Evolutionary conservation across 2,888 invertebrate genomes (phyloP).

Genomic region (Microctonus aethiopoides): DNA sequence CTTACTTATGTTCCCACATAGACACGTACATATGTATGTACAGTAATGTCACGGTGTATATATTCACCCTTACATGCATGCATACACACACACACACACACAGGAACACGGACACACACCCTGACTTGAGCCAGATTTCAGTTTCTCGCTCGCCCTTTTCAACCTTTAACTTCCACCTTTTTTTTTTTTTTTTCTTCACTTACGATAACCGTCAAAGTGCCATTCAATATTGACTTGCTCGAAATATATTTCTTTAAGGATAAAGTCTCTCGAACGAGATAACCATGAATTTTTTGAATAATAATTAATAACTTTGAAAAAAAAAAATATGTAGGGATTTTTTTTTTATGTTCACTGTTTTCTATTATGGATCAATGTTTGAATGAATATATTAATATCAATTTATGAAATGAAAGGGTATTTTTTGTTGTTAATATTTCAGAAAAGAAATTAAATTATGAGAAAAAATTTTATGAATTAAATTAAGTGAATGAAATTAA

Average conservation of each 20-base stretch:
- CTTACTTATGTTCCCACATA: slow-evolving; percentile 37
- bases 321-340: too few relatives aligned
- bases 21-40: slow-evolving; percentile 22
- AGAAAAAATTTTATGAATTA: too few relatives aligned
- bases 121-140: slow-evolving; percentile 9
- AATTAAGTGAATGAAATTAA: too few relatives aligned
- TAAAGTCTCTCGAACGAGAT: slow-evolving; percentile 1
- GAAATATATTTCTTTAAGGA: slow-evolving; percentile 11
- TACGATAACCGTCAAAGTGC: slow-evolving; percentile 28
- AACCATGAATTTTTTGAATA: neutral
- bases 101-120: neutral
- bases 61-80: neutral
- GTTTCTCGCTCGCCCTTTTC: slow-evolving; percentile 1
- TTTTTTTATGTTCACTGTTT: too few relatives aligned
- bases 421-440: too few relatives aligned
- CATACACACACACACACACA: neutral
- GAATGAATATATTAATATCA: too few relatives aligned
- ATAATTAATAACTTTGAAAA: neutral
- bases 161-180: slow-evolving; percentile 21
- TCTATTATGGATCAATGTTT: too few relatives aligned
- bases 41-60: too few relatives aligned
- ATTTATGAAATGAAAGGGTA: too few relatives aligned
- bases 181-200: neutral
- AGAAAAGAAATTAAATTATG: too few relatives aligned
- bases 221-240: slow-evolving; percentile 29